These are phyloP conservation scores for Himalopsyche anomala DNA, from an alignment of 2,888 invertebrate species.

Conservation along the genomic window DNA sequence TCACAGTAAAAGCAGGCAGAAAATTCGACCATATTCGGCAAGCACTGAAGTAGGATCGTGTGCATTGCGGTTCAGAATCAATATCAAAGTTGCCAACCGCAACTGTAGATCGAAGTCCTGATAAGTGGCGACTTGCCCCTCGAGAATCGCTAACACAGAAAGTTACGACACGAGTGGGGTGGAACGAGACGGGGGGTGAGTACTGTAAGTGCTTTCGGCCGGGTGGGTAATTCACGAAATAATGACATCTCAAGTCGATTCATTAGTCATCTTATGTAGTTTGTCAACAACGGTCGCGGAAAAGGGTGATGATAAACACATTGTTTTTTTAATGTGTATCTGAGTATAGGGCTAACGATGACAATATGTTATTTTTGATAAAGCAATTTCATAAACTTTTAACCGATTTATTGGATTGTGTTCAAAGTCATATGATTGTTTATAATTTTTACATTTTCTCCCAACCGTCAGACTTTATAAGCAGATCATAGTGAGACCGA, in stretches of 20 bases:
- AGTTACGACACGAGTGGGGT: slow-evolving; percentile 24
- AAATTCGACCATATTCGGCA: neutral
- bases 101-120: slow-evolving; percentile 20
- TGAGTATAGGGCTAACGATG: neutral
- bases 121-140: slow-evolving; percentile 5
- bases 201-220: slow-evolving; percentile 3
- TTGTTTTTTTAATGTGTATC: neutral
- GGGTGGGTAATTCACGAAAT: neutral
- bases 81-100: slow-evolving; percentile 20
- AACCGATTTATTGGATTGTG: no score
- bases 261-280: neutral
- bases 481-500: no score
- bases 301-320: neutral
- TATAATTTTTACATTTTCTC: no score
- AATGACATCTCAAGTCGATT: neutral
- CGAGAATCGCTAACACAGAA: slow-evolving; percentile 33
- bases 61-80: slow-evolving; percentile 8
- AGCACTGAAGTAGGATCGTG: neutral
- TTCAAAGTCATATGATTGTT: no score
- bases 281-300: neutral
- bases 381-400: no score
- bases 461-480: no score
- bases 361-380: slow-evolving; percentile 19
- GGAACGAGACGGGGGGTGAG: neutral
- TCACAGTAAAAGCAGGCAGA: neutral